Conservation (phyloP, 2,113 vertebrate species). For the Myiagra hebetior region DNA sequence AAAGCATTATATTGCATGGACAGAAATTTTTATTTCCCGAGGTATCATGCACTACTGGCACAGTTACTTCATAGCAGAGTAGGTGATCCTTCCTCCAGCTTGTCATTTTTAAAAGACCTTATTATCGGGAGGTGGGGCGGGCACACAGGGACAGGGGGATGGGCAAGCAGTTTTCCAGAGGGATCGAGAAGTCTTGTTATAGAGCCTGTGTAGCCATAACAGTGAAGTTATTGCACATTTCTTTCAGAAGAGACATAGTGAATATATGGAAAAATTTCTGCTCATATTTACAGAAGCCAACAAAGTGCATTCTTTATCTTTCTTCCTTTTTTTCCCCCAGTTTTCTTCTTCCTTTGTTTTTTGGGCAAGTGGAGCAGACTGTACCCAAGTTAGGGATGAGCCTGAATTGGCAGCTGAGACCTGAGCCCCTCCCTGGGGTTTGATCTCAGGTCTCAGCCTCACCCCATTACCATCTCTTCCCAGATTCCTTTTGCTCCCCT, state of each 20-base stretch:
- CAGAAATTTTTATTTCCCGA: conserved; percentile 32
- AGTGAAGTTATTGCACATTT: conserved; percentile 41
- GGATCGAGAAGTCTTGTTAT: conserved; percentile 16
- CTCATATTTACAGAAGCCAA: neutral
- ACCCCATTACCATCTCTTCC: neutral
- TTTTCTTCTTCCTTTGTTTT: conserved; percentile 13
- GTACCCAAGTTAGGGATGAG: conserved; percentile 58
- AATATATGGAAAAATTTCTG: conserved; percentile 17
- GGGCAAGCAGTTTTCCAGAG: neutral
- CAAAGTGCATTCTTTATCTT: neutral
- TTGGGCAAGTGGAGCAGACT: conserved; percentile 61
- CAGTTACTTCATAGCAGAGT: conserved; percentile 35
- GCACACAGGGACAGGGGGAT: neutral
- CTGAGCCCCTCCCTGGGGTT: neutral
- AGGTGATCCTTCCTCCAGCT: conserved; percentile 28
- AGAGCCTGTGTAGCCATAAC: conserved; percentile 34
- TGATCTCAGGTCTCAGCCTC: neutral
- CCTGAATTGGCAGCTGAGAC: neutral
- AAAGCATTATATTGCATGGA: conserved; percentile 55
- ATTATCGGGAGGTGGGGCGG: neutral
- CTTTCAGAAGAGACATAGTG: neutral
- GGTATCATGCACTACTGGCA: conserved; percentile 32
- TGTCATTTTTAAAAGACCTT: conserved; percentile 19
- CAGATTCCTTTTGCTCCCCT: neutral
- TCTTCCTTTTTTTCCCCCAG: neutral